phyloP scores from a whole-genome alignment of 2,113 vertebrate species.

The Tympanuchus pallidicinctus region DNA sequence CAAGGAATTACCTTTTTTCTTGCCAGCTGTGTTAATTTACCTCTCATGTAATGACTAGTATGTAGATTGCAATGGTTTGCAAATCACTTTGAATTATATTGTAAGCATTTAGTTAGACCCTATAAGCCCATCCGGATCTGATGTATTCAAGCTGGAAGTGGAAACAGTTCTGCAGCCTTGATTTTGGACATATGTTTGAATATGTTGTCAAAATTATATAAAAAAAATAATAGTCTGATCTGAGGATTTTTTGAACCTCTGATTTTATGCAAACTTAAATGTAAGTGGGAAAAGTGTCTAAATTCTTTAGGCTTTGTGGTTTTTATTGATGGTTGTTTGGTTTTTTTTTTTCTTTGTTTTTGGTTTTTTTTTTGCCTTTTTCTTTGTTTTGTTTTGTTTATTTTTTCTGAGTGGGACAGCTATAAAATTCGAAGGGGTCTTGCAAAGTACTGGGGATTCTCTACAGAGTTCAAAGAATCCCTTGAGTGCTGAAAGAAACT shows the following conservation, averaged over 20 bases:
- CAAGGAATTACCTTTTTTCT: neutral
- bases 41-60: neutral
- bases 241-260: neutral
- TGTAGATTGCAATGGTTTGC: neutral
- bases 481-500: conserved; percentile 43
- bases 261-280: neutral
- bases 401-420: neutral
- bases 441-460: neutral
- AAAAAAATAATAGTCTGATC: neutral
- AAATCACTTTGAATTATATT: neutral
- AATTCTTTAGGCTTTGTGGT: neutral
- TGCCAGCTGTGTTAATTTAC: neutral
- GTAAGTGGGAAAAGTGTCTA: neutral
- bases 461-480: neutral
- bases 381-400: neutral
- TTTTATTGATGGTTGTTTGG: neutral
- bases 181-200: neutral
- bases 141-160: neutral
- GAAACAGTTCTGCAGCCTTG: neutral
- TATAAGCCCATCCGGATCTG: neutral
- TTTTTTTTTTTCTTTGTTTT: neutral
- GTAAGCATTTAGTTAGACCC: neutral
- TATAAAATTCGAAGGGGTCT: neutral
- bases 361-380: neutral
- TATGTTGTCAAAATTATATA: neutral